phyloP scores from a whole-genome alignment of 2,797 vertebrate species.

The Megalops cyprinoides region DNA sequence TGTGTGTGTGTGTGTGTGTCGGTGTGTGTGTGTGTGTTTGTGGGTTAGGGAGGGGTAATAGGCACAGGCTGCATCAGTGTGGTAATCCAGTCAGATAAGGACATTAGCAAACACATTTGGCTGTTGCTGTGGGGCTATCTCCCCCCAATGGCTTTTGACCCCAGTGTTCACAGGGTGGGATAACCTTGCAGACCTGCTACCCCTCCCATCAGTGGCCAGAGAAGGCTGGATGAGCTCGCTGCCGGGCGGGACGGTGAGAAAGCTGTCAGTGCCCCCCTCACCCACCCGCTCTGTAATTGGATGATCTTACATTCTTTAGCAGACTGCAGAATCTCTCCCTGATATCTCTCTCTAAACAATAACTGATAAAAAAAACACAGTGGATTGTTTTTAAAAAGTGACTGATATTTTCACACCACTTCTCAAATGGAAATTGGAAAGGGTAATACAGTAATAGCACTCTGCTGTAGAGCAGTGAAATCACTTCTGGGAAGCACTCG shows the following conservation, averaged over 20 bases:
- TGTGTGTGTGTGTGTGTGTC: no score
- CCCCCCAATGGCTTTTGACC: slow-evolving; percentile 61
- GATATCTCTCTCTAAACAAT: background rate
- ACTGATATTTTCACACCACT: slow-evolving; percentile 63
- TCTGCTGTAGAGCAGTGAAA: slow-evolving; percentile 62
- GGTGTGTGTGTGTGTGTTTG: no score
- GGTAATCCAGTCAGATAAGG: slow-evolving; percentile 40
- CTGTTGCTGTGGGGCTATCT: slow-evolving; percentile 68
- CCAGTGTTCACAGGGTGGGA: background rate
- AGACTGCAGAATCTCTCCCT: background rate
- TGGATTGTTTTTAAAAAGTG: slow-evolving; percentile 60
- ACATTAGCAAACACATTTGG: slow-evolving; percentile 60
- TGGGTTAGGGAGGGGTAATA: slow-evolving; percentile 26
- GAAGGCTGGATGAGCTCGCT: no score
- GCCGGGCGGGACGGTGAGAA: no score
- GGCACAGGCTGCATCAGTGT: slow-evolving; percentile 35
- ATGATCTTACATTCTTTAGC: background rate
- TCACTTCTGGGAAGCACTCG: slow-evolving; percentile 54
- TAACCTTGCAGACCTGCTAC: background rate
- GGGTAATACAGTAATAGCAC: slow-evolving; percentile 62
- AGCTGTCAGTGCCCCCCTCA: no score
- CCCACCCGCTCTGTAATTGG: background rate
- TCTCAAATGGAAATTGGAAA: slow-evolving; percentile 67
- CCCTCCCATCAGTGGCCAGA: no score
- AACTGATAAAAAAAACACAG: background rate